Evolutionary conservation across 2,113 vertebrate species (phyloP).

Genomic region (Tetraodon nigroviridis): DNA sequence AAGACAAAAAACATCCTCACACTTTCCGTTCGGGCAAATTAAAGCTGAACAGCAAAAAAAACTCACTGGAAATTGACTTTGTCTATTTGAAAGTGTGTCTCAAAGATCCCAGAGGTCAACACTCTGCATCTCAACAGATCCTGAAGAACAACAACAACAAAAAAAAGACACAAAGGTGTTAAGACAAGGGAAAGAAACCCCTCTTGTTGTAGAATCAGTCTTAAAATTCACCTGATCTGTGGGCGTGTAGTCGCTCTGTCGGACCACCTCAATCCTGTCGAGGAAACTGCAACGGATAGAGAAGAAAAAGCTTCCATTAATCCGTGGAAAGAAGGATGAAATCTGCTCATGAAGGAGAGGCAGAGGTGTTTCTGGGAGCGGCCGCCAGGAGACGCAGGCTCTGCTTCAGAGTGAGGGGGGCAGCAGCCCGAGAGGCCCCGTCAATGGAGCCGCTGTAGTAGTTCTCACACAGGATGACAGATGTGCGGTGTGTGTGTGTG

Average conservation of each 20-base stretch:
- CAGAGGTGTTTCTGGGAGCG: neutral
- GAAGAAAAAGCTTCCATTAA: neutral
- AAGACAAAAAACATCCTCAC: too few relatives aligned
- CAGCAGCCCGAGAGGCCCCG: slow-evolving; percentile 48
- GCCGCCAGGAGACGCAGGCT: slow-evolving; percentile 56
- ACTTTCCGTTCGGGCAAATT: neutral
- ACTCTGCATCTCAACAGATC: slow-evolving; percentile 98
- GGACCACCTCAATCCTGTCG: slow-evolving; percentile 65
- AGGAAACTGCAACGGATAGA: slow-evolving; percentile 60
- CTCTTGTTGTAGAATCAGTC: too few relatives aligned
- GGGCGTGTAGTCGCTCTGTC: slow-evolving; percentile 68
- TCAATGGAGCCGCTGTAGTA: slow-evolving; percentile 74
- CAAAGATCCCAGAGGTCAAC: slow-evolving; percentile 97
- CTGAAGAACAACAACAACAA: slow-evolving; percentile 59
- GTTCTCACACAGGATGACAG: slow-evolving; percentile 48
- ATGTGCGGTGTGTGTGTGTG: slow-evolving; percentile 30
- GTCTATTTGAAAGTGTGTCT: slow-evolving; percentile 98
- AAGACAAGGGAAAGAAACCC: too few relatives aligned
- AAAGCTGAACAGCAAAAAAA: neutral
- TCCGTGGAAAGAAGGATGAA: neutral
- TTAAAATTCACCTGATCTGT: slow-evolving; percentile 60
- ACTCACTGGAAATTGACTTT: slow-evolving; percentile 82
- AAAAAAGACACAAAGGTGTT: neutral
- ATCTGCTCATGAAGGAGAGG: slow-evolving; percentile 13
- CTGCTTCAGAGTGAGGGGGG: slow-evolving; percentile 36